Evolutionary conservation across 92 coral and sea anemone genomes (phyloP), one percentile per base, ranked within the genome.

Genomic region (Phymanthus crucifer): DNA sequence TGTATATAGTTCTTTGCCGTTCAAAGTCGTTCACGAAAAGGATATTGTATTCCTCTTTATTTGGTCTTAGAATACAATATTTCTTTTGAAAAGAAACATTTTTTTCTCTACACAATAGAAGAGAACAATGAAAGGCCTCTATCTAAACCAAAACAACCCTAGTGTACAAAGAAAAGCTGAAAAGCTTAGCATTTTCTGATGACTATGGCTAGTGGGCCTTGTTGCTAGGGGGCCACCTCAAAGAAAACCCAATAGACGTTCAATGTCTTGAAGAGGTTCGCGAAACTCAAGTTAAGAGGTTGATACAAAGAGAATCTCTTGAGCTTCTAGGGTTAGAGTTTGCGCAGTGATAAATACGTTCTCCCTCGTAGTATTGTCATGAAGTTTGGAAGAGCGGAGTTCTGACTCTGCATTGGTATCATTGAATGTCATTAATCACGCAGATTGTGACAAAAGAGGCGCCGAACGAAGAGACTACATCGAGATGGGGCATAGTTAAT

Each of bases 221-320:
- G 68, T 61, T 61, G 23, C 68, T 61, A 61, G 3, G 68, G 48
- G 68, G 68, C 68, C 68, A 61, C 36, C 68, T 61, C 68, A 61
- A 61, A 27, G 68, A 61, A 26, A 8, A 12, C 68, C 17, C n/a
- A 24, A 10, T 33, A 61, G 34, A 27, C 7, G 27, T 57, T 57
- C 66, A 57, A 23, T 61, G 68, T 29, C 29, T 61, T 61, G 68
- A 57, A 57, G 33, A 61, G 64, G 27, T 61, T 61, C 34, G 10
- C 10, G 14, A 29, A 29, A 61, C 33, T 29, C 33, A 17, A 29
- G 17, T 61, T 6, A 27, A 61, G 68, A 61, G 68, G 32, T 8
- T 24, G 13, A 61, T 18, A n/a, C 33, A n/a, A 61, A 61, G 68
- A 24, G 68, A 61, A 61, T 61, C 68, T 61, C 68, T 61, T 17